Base-by-base conservation (phyloP, 2,888 invertebrate species). In the Phaonia tiefii region DNA sequence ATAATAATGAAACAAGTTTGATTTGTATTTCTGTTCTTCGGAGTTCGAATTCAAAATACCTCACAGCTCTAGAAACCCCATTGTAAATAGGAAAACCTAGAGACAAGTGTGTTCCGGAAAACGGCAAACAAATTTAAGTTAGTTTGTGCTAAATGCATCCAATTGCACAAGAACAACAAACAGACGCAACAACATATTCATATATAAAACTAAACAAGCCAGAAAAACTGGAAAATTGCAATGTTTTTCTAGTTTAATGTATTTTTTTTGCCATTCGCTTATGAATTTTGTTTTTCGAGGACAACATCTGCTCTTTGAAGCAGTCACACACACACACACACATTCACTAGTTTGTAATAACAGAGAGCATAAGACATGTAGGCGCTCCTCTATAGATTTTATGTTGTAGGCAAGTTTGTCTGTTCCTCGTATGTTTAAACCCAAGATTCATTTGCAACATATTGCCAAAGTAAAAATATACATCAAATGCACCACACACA, bases 181-280 rank as follows among this genome's bases (percentile, higher is more conserved):
- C 22, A 72, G 42, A 31, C 46, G 54, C 54, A 72, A 72, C 26
- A 22, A 70, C 54, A 73, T 22, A 39, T 54, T 39, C 22, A 49
- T n/a, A 2, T 56, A 56, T 63, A 44, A 65, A 77, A 74, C 70
- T 51, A 20, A 77, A 74, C 58, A 67, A 79, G 76, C 73, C 25
- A 71, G 79, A 69, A 70, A 79, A 79, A 74, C 77, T 74, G 67
- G 69, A 76, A 82, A 71, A 77, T 65, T 13, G 46, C 49, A 49
- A 76, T 69, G 37, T 44, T 49, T 66, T 73, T 69, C 17, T 46
- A 63, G 54, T 77, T 66, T 51, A n/a, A n/a, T n/a, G 66, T 56
- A 39, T 49, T 44, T 54, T 58, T 56, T 58, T 54, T 22, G 31
- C 25, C 3, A 44, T 76, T 22, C 37, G 31, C 15, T 25, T 46